phyloP scores from a whole-genome alignment of 2,797 vertebrate species.

The Macrochelys suwanniensis region DNA sequence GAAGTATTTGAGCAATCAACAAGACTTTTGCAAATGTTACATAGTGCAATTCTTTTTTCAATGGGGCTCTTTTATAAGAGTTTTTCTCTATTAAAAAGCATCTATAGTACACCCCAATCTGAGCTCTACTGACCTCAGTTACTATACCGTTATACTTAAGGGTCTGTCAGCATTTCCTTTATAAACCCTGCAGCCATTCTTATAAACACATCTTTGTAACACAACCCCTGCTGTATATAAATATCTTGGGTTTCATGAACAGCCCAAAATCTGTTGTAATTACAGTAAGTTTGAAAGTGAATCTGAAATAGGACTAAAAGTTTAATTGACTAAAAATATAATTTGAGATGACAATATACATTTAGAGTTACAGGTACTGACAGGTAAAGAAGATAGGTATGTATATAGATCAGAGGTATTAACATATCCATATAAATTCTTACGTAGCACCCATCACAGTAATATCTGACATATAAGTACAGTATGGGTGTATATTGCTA shows the following conservation, averaged over 20 bases:
- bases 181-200: constrained; percentile 68
- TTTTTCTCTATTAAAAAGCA: constrained; percentile 69
- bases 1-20: constrained; percentile 71
- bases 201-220: constrained; percentile 80
- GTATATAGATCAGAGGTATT: constrained; percentile 68
- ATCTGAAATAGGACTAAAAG: constrained; percentile 79
- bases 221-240: constrained; percentile 73
- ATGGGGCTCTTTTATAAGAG: constrained; percentile 72
- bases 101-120: constrained; percentile 65
- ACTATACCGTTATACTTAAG: constrained; percentile 63
- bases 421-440: constrained; percentile 69
- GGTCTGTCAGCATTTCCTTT: constrained; percentile 63
- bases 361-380: constrained; percentile 47
- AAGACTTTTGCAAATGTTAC: constrained; percentile 59
- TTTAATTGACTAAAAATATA: constrained; percentile 77
- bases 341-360: constrained; percentile 62
- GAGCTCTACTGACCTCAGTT: constrained; percentile 60
- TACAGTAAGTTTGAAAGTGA: constrained; percentile 78
- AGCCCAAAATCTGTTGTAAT: constrained; percentile 76
- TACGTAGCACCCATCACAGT: constrained; percentile 68
- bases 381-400: constrained; percentile 8
- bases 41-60: constrained; percentile 64
- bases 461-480: constrained; percentile 57
- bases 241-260: constrained; percentile 75
- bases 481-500: constrained; percentile 42